Base-by-base conservation (phyloP, 2,888 invertebrate species). In the Ceramica pisi region DNA sequence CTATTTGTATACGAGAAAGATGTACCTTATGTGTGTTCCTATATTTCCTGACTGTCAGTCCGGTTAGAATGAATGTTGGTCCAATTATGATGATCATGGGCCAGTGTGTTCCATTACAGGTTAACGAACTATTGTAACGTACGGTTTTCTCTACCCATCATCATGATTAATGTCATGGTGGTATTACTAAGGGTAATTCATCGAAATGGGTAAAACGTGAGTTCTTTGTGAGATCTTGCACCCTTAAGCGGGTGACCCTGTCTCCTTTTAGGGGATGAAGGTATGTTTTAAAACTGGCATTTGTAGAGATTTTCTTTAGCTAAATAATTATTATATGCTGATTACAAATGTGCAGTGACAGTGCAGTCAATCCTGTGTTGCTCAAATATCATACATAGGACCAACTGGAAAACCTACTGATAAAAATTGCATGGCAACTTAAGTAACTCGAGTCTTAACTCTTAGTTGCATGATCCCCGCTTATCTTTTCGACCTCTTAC, bases 71-170 rank as follows among this genome's bases (percentile, higher is more conserved):
- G 19, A 63, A 41, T 66, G 35, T 46, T 56, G 16, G 16, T 46
- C 23, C 44, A 67, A 75, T 51, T 51, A 55, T 55, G 59, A 66
- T 51, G 50, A 64, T 41, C 50, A 56, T 56, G 63, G 46, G 4
- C 51, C 46, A 55, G 38, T 59, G 53, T 56, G 50, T 63, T 70
- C 59, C 59, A 41, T 41, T 10, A 21, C 56, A 61, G 61, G 60
- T 67, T 75, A 71, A 75, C 64, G 76, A 78, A 83, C 74, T 78
- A 83, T 85, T 85, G 82, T 86, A 67, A 16, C 12, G 66, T 38
- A 67, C 69, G 74, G 68, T 80, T 85, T 69, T 76, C 75, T 56
- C 68, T 72, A 50, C 70, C 70, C 67, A 41, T 71, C 78, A 59
- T 23, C 65, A 73, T 82, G 83, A 86, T 87, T 71, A 81, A 86